Evolutionary conservation across 2,888 invertebrate species (phyloP).

Genomic region (Sipha maydis): DNA sequence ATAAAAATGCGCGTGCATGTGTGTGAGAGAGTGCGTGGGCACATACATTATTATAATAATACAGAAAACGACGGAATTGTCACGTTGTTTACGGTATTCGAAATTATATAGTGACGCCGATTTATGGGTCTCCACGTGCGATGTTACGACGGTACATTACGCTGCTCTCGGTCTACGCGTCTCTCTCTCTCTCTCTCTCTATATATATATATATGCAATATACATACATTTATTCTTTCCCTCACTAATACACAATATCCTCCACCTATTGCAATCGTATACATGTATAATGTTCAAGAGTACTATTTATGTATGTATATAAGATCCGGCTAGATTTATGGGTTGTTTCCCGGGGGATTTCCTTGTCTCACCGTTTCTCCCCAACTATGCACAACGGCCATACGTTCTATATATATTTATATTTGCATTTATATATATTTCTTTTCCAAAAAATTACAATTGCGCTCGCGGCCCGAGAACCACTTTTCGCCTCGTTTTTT

Average conservation of each 20-base stretch:
- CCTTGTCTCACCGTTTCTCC: constrained; percentile 15
- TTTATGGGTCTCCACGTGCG: constrained; percentile 20
- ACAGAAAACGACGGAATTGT: constrained; percentile 21
- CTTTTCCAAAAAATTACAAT: constrained; percentile 48
- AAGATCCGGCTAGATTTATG: constrained; percentile 47
- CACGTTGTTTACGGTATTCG: constrained; percentile 12
- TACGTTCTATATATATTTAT: neutral
- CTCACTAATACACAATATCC: constrained; percentile 15
- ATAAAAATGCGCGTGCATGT: neutral
- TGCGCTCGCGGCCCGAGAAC: constrained; percentile 14
- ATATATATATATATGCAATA: neutral
- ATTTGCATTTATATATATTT: neutral
- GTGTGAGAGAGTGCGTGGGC: neutral
- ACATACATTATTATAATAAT: neutral
- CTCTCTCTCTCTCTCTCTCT: neutral
- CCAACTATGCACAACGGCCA: neutral
- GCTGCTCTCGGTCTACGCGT: neutral
- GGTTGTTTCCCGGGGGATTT: constrained; percentile 38
- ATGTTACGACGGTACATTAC: neutral
- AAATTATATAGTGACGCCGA: constrained; percentile 10
- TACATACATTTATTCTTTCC: constrained; percentile 24
- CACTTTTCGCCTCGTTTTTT: constrained; percentile 17
- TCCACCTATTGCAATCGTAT: neutral
- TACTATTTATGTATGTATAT: constrained; percentile 32
- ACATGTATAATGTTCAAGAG: constrained; percentile 21